Conservation (phyloP, 2,113 vertebrate species). For the Zosterops borbonicus region DNA sequence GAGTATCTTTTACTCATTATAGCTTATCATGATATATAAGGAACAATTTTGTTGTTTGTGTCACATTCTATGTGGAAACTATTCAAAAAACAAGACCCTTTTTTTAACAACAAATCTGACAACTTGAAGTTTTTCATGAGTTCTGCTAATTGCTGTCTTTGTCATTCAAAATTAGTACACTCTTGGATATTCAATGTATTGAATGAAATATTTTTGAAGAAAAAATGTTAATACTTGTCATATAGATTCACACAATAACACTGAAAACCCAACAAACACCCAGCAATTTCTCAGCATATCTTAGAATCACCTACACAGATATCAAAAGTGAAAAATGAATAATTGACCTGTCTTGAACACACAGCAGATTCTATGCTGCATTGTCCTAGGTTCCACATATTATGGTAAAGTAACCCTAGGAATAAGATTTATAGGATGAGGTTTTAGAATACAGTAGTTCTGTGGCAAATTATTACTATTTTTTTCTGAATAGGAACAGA, state of each 20-base stretch:
- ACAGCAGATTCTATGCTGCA: background rate
- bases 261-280: background rate
- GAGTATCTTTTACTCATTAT: constrained; percentile 71
- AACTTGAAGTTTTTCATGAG: background rate
- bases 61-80: constrained; percentile 58
- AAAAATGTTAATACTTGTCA: background rate
- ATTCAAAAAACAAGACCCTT: constrained; percentile 33
- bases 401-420: background rate
- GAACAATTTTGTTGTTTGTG: constrained; percentile 73
- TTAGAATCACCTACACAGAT: background rate
- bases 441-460: background rate
- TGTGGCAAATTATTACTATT: background rate
- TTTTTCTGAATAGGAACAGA: background rate
- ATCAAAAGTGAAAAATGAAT: background rate
- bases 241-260: background rate
- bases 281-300: background rate
- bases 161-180: background rate
- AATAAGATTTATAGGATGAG: background rate
- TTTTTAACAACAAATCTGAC: constrained; percentile 52
- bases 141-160: background rate
- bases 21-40: constrained; percentile 78
- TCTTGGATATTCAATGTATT: background rate
- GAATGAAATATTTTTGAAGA: background rate
- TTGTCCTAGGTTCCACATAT: background rate
- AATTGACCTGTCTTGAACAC: background rate